Conservation (phyloP, 53 echinoderm and acorn worm species). For the Arbacia lixula region DNA sequence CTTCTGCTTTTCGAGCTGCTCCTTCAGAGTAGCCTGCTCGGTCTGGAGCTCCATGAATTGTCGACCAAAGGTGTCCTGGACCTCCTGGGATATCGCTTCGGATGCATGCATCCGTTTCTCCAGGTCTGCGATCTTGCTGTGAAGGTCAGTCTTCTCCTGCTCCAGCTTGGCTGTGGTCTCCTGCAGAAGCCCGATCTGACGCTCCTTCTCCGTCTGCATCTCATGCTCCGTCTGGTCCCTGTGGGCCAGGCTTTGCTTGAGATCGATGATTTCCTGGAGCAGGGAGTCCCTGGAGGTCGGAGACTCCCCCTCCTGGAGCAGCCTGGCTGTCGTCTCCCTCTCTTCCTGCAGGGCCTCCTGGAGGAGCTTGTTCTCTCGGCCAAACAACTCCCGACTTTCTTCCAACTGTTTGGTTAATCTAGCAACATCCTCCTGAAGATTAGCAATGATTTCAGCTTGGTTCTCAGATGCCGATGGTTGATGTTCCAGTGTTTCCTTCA, state of each 20-base stretch:
- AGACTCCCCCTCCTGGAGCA: slow-evolving; percentile 62
- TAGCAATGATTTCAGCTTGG: not conserved
- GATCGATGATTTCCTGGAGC: slow-evolving; percentile 65
- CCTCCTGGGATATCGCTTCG: slow-evolving; percentile 82
- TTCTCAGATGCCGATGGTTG: slow-evolving; percentile 31
- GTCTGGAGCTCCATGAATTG: slow-evolving; percentile 75
- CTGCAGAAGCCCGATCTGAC: slow-evolving; percentile 94
- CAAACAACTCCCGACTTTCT: slow-evolving; percentile 64
- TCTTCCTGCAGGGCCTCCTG: slow-evolving; percentile 76
- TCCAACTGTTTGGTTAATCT: slow-evolving; percentile 70
- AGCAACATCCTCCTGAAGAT: slow-evolving; percentile 51
- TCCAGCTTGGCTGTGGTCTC: slow-evolving; percentile 87
- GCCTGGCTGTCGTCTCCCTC: slow-evolving; percentile 56
- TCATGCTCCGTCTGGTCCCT: slow-evolving; percentile 95
- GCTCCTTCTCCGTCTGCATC: slow-evolving; percentile 92
- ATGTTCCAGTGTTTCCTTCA: slow-evolving; percentile 80
- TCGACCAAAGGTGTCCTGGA: slow-evolving; percentile 82
- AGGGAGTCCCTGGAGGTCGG: slow-evolving; percentile 47
- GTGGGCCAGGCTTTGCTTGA: slow-evolving; percentile 73
- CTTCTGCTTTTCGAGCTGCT: slow-evolving; percentile 76
- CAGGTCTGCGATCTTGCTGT: slow-evolving; percentile 58
- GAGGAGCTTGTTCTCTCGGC: slow-evolving; percentile 70
- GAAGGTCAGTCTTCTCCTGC: slow-evolving; percentile 72
- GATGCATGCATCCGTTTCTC: slow-evolving; percentile 71
- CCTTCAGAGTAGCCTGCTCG: slow-evolving; percentile 67